Evolutionary conservation across 2,888 invertebrate genomes (phyloP).

Genomic region (Temnothorax ravouxi): DNA sequence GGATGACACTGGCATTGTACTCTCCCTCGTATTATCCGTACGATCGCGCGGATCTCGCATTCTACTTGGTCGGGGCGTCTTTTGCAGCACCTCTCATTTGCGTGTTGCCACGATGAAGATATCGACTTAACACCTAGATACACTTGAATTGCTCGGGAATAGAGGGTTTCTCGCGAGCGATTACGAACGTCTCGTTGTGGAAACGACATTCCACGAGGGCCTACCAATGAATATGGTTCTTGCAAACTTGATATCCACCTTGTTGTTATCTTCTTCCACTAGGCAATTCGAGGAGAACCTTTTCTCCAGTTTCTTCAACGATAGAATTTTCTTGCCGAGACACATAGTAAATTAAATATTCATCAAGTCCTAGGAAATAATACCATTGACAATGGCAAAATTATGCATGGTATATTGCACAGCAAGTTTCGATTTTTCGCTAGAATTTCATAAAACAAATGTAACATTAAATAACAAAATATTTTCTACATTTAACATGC

Average conservation of each 20-base stretch:
- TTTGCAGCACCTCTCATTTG: slow-evolving; percentile 70
- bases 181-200: slow-evolving; percentile 34
- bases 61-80: slow-evolving; percentile 66
- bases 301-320: slow-evolving; percentile 1
- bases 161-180: neutral
- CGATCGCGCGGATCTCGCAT: slow-evolving; percentile 71
- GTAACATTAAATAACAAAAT: neutral
- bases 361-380: neutral
- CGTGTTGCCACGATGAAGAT: slow-evolving; percentile 67
- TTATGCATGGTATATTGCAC: neutral
- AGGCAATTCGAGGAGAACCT: slow-evolving; percentile 8
- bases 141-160: slow-evolving; percentile 55
- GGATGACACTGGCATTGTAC: slow-evolving; percentile 73
- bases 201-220: slow-evolving; percentile 34
- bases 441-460: neutral
- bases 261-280: slow-evolving; percentile 3
- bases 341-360: slow-evolving; percentile 35
- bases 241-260: slow-evolving; percentile 38
- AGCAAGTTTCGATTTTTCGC: neutral
- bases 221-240: slow-evolving; percentile 30
- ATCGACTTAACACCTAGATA: slow-evolving; percentile 71
- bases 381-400: neutral
- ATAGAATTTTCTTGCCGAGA: neutral
- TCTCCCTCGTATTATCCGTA: slow-evolving; percentile 68
- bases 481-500: neutral